Evolutionary conservation across 1,140 invertebrate species (phyloP).

Genomic region (Brachionus paranguensis): DNA sequence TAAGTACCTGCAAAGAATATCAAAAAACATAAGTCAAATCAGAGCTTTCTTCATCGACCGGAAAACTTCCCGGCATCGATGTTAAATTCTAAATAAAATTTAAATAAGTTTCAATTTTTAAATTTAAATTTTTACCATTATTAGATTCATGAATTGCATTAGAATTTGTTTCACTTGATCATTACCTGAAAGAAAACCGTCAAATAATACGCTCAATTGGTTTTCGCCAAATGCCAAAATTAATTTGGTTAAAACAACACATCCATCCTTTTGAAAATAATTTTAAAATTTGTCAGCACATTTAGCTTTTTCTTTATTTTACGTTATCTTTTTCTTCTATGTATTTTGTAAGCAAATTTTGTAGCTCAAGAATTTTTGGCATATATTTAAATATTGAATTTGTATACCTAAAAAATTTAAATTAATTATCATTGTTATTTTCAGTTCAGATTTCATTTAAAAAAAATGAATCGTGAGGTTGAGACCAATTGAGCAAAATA

Average conservation of each 20-base stretch:
- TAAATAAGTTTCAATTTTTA: neutral
- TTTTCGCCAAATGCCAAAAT: slow-evolving; percentile 32
- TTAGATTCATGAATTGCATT: slow-evolving; percentile 29
- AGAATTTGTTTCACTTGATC: slow-evolving; percentile 23
- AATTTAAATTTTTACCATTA: slow-evolving; percentile 4
- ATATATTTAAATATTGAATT: slow-evolving; percentile 26
- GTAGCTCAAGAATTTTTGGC: slow-evolving; percentile 21
- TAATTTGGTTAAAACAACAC: slow-evolving; percentile 29
- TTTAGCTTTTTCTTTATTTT: neutral
- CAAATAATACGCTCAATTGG: slow-evolving; percentile 20
- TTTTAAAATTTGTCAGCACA: neutral
- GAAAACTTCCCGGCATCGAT: slow-evolving; percentile 35
- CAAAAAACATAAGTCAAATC: slow-evolving; percentile 37
- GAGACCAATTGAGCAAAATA: neutral
- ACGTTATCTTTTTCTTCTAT: slow-evolving; percentile 33
- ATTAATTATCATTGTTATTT: neutral
- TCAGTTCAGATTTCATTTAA: neutral
- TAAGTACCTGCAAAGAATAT: slow-evolving; percentile 12
- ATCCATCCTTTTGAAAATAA: neutral
- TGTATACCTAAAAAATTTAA: slow-evolving; percentile 3
- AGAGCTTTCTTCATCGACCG: slow-evolving; percentile 35
- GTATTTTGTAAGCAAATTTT: slow-evolving; percentile 13
- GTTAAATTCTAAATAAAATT: slow-evolving; percentile 28
- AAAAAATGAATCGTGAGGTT: neutral
- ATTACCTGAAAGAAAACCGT: neutral